Evolutionary conservation across 2,888 invertebrate genomes (phyloP), one percentile per base, ranked within the genome.

Genomic region (Drosophila testacea): DNA sequence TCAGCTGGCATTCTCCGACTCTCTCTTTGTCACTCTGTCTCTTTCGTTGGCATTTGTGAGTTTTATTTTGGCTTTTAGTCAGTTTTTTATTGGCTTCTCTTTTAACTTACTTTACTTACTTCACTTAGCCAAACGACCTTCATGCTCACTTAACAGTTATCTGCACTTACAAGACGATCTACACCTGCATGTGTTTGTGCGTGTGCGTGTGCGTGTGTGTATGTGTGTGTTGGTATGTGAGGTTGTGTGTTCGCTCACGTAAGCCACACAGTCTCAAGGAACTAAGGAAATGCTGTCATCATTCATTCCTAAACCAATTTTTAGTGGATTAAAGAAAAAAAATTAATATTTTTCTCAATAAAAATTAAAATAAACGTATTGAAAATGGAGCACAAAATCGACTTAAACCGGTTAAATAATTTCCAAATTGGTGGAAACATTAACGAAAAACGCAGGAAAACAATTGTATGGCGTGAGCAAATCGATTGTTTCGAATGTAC

Each of bases 121-220:
- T 66, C 62, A 74, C 74, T 77, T 77, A 61, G 51, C 50, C 74
- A 73, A 73, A 77, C 85, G 89, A 88, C 85, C 85, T 85, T 85
- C 85, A 85, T 74, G 89, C 89, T 88, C 86, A 70, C 64, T 88
- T 81, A 65, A 74, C 74, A 74, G 74, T 81, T 80, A 85, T 79
- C 68, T 71, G 81, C 80, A 72, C 85, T 84, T 77, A 59, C 54
- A 65, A 48, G 44, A 50, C 56, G 28, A 62, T 64, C 65, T 72
- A 63, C 77, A 65, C 48, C 52, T 57, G 47, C 22, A 10, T 34
- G 47, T 46, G 28, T 36, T 44, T 34, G 10, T 60, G 55, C 55
- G 32, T 11, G 22, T 60, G 55, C 55, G 32, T 11, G 22, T 42
- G 10, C 38, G 52, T 54, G 39, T 34, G 38, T 60, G 44, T 62